Base-by-base conservation (phyloP, 2,888 invertebrate genomes). In the Xestia c-nigrum region DNA sequence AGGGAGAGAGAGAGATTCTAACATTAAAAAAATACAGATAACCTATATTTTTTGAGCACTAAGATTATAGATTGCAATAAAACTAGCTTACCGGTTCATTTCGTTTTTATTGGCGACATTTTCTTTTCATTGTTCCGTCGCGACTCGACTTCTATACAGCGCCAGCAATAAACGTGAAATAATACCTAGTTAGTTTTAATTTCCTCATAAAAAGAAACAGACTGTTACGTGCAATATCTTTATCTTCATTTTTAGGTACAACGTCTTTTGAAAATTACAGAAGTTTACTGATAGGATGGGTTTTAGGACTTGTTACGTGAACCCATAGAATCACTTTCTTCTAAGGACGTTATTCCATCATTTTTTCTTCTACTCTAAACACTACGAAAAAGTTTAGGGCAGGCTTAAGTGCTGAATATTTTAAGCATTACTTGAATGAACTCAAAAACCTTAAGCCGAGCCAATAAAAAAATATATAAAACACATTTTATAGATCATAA, bases 91-190 rank as follows among this genome's bases (percentile, higher is more conserved):
- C 57, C 70, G 67, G 73, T 76, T 72, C 57, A 71, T 85, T 85
- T 70, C 64, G 77, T 83, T 66, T 85, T 87, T 78, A 80, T 73
- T 81, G 77, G 74, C 63, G 40, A 85, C 80, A 72, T 78, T 83
- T 50, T 80, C 70, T 83, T 87, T 83, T 81, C 77, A 85, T 81
- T 81, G 67, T 79, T 68, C 72, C 76, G 67, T 87, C 74, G 85
- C 74, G 69, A 78, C 64, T 67, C 59, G 65, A 80, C 83, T 86
- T 80, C 64, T 76, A 80, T 71, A 84, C 76, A 71, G 80, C 75
- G 74, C 69, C 70, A 75, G 74, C 86, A 77, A 81, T 86, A 87
- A 86, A 87, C 69, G 85, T 87, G 78, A 85, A 76, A 87, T 83
- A 87, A 85, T 81, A 79, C 83, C 69, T 67, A 75, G 78, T 86